These are phyloP conservation scores for Myzus persicae DNA, from an alignment of 1,140 invertebrate genomes.

Conservation along the genomic window DNA sequence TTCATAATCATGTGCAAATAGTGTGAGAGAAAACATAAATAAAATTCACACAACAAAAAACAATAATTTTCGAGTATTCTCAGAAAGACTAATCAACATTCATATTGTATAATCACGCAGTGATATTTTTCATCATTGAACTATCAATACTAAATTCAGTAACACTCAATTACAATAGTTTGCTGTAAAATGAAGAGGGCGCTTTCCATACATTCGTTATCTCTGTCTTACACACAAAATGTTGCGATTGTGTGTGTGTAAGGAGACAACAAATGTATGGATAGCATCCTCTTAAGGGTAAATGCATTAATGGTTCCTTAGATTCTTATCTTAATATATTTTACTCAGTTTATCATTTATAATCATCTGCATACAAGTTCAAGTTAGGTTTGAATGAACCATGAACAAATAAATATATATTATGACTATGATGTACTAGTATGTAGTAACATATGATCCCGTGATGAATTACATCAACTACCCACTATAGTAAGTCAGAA, in stretches of 20 bases:
- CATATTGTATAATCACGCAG: neutral
- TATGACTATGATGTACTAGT: too few species aligned
- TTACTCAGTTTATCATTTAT: neutral
- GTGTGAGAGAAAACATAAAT: neutral
- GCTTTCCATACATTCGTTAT: too few species aligned
- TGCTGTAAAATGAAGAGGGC: neutral
- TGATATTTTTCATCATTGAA: neutral
- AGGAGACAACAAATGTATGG: too few species aligned
- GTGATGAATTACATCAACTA: too few species aligned
- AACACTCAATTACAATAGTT: neutral
- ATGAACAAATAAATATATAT: too few species aligned
- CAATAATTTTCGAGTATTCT: neutral
- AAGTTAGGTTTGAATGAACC: too few species aligned
- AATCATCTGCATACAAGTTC: neutral
- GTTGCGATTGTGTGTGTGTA: too few species aligned
- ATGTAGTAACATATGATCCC: too few species aligned
- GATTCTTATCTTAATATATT: neutral
- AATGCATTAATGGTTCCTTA: conserved; percentile 44
- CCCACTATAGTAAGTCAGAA: too few species aligned
- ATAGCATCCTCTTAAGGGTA: too few species aligned
- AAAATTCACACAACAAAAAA: neutral
- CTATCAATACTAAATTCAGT: neutral
- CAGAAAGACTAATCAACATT: conserved; percentile 55
- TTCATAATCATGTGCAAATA: conserved; percentile 15
- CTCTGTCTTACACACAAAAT: too few species aligned